Base-by-base conservation (phyloP, 2,113 vertebrate species). In the Sorex fumeus region DNA sequence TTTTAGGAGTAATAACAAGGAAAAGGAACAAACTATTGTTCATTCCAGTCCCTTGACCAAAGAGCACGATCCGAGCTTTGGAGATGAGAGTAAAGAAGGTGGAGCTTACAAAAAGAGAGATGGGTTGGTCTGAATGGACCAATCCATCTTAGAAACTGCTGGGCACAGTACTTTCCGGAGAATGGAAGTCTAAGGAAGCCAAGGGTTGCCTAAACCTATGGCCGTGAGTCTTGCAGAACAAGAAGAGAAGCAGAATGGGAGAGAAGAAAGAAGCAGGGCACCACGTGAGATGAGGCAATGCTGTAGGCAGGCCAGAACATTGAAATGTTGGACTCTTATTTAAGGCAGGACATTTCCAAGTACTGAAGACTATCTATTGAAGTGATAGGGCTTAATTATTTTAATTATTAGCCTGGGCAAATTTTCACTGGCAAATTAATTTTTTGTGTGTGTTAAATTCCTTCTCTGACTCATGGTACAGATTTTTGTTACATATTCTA, bases 401-500 rank as follows among this genome's bases (percentile, higher is more conserved):
- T 89, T n/a, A 87, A 76, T 84, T 88, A 88, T 92, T 89, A 76
- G 18, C 43, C 6, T 75, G 27, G 45, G 25, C 7, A 87, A 76
- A 23, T 75, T 91, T 95, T 93, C 34, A 53, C 16, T 87, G 53
- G 4, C 88, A 80, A 71, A 62, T 10, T 23, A 2, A 18, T 25
- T 32, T 85, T 25, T 2, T 27, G 60, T 19, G 19, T 86, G 83
- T 15, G 19, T n/a, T 66, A 34, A 87, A 84, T 43, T 88, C 82
- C 27, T 81, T 77, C 47, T 88, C 47, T 88, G 76, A 85, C 53
- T 91, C 62, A 47, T 77, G 9, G 47, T 47, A 36, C 25, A 18
- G 78, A 78, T 79, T 94, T 94, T 91, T 93, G 74, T 93, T 87
- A 83, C 34, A 79, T 91, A 85, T 57, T 66, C 66, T 82, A 85